Percentiles rank a stretch among this genome's conserved stretches.
These are phyloP conservation scores for Lagorchestes hirsutus DNA, from an alignment of 2,797 vertebrate genomes.

Conservation along the genomic window DNA sequence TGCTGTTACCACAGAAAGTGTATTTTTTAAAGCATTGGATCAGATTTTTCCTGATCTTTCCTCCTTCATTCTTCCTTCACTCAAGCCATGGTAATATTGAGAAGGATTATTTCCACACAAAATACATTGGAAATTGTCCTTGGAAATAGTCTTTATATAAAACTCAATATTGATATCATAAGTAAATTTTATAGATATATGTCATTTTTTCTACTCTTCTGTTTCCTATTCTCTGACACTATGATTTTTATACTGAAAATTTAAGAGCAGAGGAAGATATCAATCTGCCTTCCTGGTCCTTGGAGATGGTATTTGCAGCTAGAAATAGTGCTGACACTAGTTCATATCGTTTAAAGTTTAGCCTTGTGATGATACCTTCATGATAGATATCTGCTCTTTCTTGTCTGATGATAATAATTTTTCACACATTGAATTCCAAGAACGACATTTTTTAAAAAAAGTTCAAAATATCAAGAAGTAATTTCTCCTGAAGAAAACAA, in stretches of 20 bases:
- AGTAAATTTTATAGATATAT: neutral
- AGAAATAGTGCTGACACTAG: neutral
- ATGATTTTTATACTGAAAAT: neutral
- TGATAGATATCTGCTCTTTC: neutral
- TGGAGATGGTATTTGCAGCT: neutral
- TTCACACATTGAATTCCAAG: neutral
- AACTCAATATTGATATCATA: neutral
- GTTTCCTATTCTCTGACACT: neutral
- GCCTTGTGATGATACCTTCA: neutral
- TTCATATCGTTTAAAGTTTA: neutral
- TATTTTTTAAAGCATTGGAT: neutral
- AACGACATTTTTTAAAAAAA: neutral
- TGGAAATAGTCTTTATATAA: neutral
- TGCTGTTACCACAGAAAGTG: neutral
- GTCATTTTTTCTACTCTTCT: neutral
- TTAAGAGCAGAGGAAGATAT: neutral
- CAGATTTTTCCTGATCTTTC: neutral
- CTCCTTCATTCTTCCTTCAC: neutral
- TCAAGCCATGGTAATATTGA: neutral
- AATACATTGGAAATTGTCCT: neutral
- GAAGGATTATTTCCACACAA: neutral
- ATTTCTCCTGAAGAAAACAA: neutral
- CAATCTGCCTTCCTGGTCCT: neutral
- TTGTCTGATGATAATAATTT: neutral
- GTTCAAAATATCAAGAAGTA: neutral